Percentiles rank a stretch among this genome's conserved stretches.
These are phyloP conservation scores for Aromia moschata DNA, from an alignment of 2,888 invertebrate genomes.

Conservation along the genomic window DNA sequence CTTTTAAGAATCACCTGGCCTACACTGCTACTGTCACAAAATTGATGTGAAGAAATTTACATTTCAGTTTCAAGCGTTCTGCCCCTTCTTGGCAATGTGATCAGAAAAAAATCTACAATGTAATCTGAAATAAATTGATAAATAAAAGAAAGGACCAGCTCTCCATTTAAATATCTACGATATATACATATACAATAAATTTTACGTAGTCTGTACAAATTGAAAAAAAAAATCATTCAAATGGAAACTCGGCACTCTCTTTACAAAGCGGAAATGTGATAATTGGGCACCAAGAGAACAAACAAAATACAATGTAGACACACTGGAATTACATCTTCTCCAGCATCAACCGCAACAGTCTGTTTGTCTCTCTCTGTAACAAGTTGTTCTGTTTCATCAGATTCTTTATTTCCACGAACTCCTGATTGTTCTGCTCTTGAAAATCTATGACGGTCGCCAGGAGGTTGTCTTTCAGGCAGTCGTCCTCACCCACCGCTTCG, in stretches of 20 bases:
- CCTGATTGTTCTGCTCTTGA: conserved; percentile 26
- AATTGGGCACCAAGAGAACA: neutral
- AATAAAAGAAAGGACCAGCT: no score
- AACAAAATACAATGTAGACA: no score
- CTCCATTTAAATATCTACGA: no score
- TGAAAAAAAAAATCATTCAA: neutral
- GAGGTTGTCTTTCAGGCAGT: conserved; percentile 21
- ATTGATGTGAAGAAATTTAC: no score
- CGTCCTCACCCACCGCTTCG: conserved; percentile 22
- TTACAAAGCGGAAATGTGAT: neutral
- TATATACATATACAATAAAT: neutral
- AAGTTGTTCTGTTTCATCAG: conserved; percentile 25
- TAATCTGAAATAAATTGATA: no score
- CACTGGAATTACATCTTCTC: conserved; percentile 11
- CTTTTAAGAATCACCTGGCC: no score
- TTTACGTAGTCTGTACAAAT: neutral
- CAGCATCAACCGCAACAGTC: conserved; percentile 22
- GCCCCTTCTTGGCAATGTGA: no score
- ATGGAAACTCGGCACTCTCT: neutral
- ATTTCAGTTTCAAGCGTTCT: no score
- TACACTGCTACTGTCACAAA: no score
- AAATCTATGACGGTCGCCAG: conserved; percentile 25
- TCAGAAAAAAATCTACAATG: no score
- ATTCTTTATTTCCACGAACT: conserved; percentile 26
- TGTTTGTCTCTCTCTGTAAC: conserved; percentile 27